Percentiles rank a stretch among this genome's conserved stretches.
Evolutionary conservation across 2,888 invertebrate species (phyloP).

Genomic region (Dromius quadrimaculatus): DNA sequence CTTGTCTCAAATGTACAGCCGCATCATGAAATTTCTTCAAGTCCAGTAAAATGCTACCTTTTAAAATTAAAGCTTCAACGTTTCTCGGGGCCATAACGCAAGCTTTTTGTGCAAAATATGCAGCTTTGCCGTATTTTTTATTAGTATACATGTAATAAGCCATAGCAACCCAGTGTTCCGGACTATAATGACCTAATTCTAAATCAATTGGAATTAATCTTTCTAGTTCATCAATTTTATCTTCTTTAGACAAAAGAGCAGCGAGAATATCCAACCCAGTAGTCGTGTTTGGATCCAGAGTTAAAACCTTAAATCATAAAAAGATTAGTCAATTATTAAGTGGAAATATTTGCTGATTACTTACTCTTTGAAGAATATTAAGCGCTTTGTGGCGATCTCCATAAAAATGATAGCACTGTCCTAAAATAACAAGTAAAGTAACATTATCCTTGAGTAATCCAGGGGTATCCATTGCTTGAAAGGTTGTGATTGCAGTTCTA

Average conservation of each 20-base stretch:
- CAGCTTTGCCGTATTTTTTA: constrained; percentile 76
- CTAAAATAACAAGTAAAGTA: constrained; percentile 76
- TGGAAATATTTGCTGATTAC: background rate
- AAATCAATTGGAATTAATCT: constrained; percentile 67
- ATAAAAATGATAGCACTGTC: constrained; percentile 78
- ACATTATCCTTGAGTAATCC: constrained; percentile 77
- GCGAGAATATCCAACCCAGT: constrained; percentile 76
- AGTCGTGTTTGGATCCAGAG: constrained; percentile 69
- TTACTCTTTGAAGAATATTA: constrained; percentile 67
- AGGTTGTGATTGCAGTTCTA: constrained; percentile 74
- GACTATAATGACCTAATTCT: constrained; percentile 67
- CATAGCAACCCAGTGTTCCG: constrained; percentile 82
- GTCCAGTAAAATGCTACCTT: constrained; percentile 77
- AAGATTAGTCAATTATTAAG: background rate
- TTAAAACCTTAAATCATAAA: constrained; percentile 65
- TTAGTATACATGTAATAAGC: constrained; percentile 77
- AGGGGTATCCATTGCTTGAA: constrained; percentile 72
- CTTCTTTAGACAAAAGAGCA: constrained; percentile 72
- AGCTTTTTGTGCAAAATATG: constrained; percentile 81
- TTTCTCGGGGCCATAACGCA: constrained; percentile 72
- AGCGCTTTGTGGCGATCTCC: constrained; percentile 79
- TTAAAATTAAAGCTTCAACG: constrained; percentile 80
- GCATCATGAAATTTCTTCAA: constrained; percentile 77
- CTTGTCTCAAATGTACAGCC: constrained; percentile 76
- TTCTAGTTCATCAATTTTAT: constrained; percentile 73